phyloP scores from a whole-genome alignment of 2,797 vertebrate species.

The Graptemys geographica region DNA sequence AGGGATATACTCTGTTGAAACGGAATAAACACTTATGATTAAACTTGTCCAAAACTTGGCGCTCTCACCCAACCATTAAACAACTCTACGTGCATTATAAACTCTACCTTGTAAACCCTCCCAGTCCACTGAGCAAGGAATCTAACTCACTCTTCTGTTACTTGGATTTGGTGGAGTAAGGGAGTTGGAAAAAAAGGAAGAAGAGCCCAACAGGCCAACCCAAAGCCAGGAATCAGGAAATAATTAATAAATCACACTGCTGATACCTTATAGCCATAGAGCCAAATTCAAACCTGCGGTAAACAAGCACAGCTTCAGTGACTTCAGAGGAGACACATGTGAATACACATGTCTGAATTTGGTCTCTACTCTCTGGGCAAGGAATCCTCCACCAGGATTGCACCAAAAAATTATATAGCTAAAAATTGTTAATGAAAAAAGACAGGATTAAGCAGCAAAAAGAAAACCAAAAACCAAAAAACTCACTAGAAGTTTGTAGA shows the following conservation, averaged over 20 bases:
- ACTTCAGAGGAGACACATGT: not conserved
- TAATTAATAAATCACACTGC: not conserved
- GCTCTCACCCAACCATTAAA: slow-evolving; percentile 47
- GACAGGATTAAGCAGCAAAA: not conserved
- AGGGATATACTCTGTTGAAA: slow-evolving; percentile 34
- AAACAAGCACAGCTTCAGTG: not conserved
- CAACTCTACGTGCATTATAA: slow-evolving; percentile 52
- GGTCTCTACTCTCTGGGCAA: not conserved
- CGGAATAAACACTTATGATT: slow-evolving; percentile 68
- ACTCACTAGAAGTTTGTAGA: not conserved
- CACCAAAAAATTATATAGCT: not conserved
- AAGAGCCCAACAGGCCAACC: not conserved
- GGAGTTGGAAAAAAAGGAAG: not conserved
- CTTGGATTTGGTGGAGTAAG: not conserved
- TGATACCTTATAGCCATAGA: not conserved
- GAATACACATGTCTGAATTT: not conserved
- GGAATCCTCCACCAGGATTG: not conserved
- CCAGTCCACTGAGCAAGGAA: not conserved
- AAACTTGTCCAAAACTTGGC: slow-evolving; percentile 60
- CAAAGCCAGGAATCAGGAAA: not conserved
- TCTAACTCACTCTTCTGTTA: not conserved
- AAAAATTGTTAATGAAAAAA: slow-evolving; percentile 29
- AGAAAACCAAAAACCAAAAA: slow-evolving; percentile 6
- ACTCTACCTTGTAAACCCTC: not conserved
- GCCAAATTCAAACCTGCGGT: not conserved